Percentiles rank a stretch among this genome's conserved stretches.
Evolutionary conservation across 1,140 invertebrate species (phyloP).

Genomic region (Drosophila azteca): DNA sequence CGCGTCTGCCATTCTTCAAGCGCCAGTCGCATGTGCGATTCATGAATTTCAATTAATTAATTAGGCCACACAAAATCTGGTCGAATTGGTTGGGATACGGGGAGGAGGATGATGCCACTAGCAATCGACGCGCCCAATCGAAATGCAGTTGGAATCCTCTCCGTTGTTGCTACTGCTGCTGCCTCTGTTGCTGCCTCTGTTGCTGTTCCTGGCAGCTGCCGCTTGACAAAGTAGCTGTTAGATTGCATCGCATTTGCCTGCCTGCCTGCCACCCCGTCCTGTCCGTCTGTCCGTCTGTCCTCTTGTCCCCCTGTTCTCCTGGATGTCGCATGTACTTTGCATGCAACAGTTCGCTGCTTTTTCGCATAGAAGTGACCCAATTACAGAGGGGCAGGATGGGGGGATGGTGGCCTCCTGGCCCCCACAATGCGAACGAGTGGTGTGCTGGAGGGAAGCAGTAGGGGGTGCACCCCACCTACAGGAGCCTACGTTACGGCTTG

Average conservation of each 20-base stretch:
- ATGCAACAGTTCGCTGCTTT: slow-evolving; percentile 81
- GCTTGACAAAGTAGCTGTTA: slow-evolving; percentile 78
- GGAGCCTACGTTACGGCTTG: slow-evolving; percentile 72
- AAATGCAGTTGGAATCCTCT: slow-evolving; percentile 56
- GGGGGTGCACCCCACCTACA: slow-evolving; percentile 6
- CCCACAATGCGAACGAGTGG: not conserved
- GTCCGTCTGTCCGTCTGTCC: not conserved
- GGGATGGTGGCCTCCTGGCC: too few relatives aligned
- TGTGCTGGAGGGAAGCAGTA: not conserved
- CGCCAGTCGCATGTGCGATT: slow-evolving; percentile 77
- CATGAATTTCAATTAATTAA: slow-evolving; percentile 82
- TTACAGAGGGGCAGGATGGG: slow-evolving; percentile 37
- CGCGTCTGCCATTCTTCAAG: slow-evolving; percentile 57
- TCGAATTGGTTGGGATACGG: slow-evolving; percentile 2
- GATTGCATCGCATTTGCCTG: slow-evolving; percentile 72
- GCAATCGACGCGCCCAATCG: slow-evolving; percentile 69
- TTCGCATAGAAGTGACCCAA: slow-evolving; percentile 80
- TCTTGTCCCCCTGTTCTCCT: not conserved
- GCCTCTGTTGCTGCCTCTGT: slow-evolving; percentile 19
- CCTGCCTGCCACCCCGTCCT: slow-evolving; percentile 30
- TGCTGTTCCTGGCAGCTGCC: slow-evolving; percentile 62
- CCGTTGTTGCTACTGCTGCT: slow-evolving; percentile 25
- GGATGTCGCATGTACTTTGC: slow-evolving; percentile 52
- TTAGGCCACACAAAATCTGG: slow-evolving; percentile 76
- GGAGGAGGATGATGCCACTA: slow-evolving; percentile 1